phyloP scores from a whole-genome alignment of 2,888 invertebrate species.

The Dryocosmus kuriphilus region DNA sequence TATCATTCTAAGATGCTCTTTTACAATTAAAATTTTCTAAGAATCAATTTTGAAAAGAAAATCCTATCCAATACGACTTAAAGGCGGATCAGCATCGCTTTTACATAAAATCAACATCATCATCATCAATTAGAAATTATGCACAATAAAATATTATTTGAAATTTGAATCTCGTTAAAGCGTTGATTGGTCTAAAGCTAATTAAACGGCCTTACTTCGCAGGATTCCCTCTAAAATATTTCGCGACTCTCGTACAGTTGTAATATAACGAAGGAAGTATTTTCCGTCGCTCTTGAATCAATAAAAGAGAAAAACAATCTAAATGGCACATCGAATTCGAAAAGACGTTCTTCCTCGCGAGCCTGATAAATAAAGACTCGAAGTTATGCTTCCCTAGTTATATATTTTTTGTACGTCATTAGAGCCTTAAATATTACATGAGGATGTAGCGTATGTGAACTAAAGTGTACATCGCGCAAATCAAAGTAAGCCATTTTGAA shows the following conservation, averaged over 20 bases:
- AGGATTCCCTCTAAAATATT: neutral
- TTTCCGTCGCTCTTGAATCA: neutral
- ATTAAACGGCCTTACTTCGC: conserved; percentile 20
- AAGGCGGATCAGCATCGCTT: neutral
- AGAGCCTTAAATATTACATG: conserved; percentile 45
- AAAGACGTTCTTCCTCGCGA: conserved; percentile 30
- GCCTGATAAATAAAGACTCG: conserved; percentile 51
- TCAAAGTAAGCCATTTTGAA: conserved; percentile 18
- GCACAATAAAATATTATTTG: neutral
- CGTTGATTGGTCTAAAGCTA: neutral
- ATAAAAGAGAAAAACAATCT: conserved; percentile 35
- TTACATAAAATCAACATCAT: neutral
- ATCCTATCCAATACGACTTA: neutral
- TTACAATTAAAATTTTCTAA: neutral
- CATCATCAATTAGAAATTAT: neutral
- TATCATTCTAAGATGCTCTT: neutral
- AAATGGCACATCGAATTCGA: conserved; percentile 57
- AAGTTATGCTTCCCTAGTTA: conserved; percentile 64
- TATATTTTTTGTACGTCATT: conserved; percentile 63
- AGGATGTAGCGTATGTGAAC: conserved; percentile 41
- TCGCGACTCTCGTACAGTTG: neutral
- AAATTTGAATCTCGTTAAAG: neutral
- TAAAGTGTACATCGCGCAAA: conserved; percentile 16
- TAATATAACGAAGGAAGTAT: neutral
- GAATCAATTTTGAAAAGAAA: neutral